Conservation (phyloP, 1,140 invertebrate genomes). For the Aphaenogaster rudis region DNA sequence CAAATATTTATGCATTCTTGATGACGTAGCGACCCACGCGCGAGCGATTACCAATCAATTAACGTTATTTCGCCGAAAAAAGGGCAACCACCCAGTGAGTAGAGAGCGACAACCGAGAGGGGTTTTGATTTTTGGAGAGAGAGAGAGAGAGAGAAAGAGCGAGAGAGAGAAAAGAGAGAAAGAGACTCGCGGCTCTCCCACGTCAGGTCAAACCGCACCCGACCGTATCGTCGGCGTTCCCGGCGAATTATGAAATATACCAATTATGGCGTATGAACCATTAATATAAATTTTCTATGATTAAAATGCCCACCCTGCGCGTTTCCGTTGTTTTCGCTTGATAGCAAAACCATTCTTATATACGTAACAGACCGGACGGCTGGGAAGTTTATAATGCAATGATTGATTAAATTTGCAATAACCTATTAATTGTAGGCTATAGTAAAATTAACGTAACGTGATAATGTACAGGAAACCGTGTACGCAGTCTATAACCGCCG, state of each 20-base stretch:
- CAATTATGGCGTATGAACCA: slow-evolving; percentile 59
- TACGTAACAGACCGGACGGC: background rate
- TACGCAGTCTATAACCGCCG: slow-evolving; percentile 27
- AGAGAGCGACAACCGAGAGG: background rate
- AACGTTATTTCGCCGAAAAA: slow-evolving; percentile 71
- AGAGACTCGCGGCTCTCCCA: slow-evolving; percentile 15
- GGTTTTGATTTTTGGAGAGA: slow-evolving; percentile 33
- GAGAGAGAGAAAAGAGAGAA: slow-evolving; percentile 23
- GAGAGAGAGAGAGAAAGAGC: slow-evolving; percentile 25
- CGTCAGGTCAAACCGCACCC: slow-evolving; percentile 51
- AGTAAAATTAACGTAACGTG: slow-evolving; percentile 55
- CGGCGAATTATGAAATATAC: slow-evolving; percentile 61
- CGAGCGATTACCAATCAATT: slow-evolving; percentile 78
- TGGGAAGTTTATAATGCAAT: slow-evolving; percentile 65
- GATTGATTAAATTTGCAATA: slow-evolving; percentile 69
- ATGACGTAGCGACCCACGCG: slow-evolving; percentile 65
- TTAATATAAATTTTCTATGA: slow-evolving; percentile 66
- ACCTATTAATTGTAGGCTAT: slow-evolving; percentile 55
- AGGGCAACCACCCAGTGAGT: slow-evolving; percentile 23
- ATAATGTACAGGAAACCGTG: slow-evolving; percentile 53
- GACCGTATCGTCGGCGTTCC: slow-evolving; percentile 48
- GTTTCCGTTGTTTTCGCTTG: slow-evolving; percentile 37
- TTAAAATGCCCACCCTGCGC: slow-evolving; percentile 45
- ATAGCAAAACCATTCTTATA: slow-evolving; percentile 35
- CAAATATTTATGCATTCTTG: slow-evolving; percentile 81